Percentiles rank a stretch among this genome's conserved stretches.
phyloP scores from a whole-genome alignment of 2,888 invertebrate species.

The Trachelus iudaicus region DNA sequence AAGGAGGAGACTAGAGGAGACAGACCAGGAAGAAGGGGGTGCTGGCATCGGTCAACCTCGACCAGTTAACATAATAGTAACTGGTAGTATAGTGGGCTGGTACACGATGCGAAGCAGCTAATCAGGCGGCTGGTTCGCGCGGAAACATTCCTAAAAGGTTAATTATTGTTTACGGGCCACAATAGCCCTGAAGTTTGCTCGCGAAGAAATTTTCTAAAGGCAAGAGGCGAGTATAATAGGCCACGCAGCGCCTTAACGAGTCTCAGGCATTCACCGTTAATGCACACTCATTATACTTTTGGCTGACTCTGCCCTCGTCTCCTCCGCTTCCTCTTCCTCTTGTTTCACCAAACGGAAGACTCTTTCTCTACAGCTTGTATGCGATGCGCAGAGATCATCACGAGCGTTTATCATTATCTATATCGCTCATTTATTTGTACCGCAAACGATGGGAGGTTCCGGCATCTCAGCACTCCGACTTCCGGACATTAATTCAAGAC shows the following conservation, averaged over 20 bases:
- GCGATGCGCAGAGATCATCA: too few relatives aligned
- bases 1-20: neutral
- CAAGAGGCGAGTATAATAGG: slow-evolving; percentile 39
- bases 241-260: slow-evolving; percentile 48
- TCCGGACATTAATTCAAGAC: too few relatives aligned
- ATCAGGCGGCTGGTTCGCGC: slow-evolving; percentile 23
- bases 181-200: slow-evolving; percentile 33
- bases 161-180: slow-evolving; percentile 54
- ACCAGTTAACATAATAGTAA: too few relatives aligned
- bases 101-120: too few relatives aligned
- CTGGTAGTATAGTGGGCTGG: too few relatives aligned
- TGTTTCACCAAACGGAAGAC: slow-evolving; percentile 11
- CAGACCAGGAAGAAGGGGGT: neutral
- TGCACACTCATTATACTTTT: slow-evolving; percentile 48
- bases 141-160: slow-evolving; percentile 37
- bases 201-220: slow-evolving; percentile 18
- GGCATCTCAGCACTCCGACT: too few relatives aligned
- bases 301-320: neutral
- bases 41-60: neutral
- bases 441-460: too few relatives aligned
- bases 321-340: slow-evolving; percentile 9
- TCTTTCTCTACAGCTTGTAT: neutral
- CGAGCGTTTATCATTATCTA: too few relatives aligned
- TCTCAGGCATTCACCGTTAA: slow-evolving; percentile 54
- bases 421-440: too few relatives aligned